Conservation (phyloP, 2,113 vertebrate genomes). For the Pteruthius melanotis region DNA sequence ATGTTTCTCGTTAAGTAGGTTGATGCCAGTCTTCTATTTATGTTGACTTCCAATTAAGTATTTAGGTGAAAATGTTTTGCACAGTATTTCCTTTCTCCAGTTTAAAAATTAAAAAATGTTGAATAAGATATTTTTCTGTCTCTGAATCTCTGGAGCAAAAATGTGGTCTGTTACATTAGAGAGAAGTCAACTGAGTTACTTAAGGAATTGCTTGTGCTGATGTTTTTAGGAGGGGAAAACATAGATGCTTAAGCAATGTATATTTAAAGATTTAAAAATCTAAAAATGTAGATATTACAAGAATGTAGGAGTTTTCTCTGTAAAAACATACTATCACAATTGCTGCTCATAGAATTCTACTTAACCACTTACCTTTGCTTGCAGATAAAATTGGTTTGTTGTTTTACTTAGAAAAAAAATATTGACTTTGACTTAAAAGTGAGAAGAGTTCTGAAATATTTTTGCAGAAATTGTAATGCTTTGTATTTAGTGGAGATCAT, state of each 20-base stretch:
- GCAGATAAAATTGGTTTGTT: not conserved
- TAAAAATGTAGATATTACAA: not conserved
- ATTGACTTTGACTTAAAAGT: not conserved
- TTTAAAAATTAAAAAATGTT: slow-evolving; percentile 48
- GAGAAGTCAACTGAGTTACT: slow-evolving; percentile 4
- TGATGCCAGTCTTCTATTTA: slow-evolving; percentile 6
- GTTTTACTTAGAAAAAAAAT: not conserved
- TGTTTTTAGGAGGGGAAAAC: not conserved
- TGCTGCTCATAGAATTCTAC: not conserved
- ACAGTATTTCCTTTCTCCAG: slow-evolving; percentile 13
- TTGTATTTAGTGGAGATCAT: not conserved
- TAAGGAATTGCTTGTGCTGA: not conserved
- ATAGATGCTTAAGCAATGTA: not conserved
- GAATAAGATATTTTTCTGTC: slow-evolving; percentile 35
- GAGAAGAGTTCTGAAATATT: not conserved
- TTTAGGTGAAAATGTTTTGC: slow-evolving; percentile 49
- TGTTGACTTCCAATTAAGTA: slow-evolving; percentile 40
- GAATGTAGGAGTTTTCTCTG: not conserved
- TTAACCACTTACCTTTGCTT: not conserved
- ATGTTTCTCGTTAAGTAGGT: not conserved
- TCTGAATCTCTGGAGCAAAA: slow-evolving; percentile 3
- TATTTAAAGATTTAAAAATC: slow-evolving; percentile 2
- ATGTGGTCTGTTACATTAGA: not conserved
- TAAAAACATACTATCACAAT: not conserved
- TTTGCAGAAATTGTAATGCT: not conserved